Evolutionary conservation across 2,797 vertebrate genomes (phyloP).

Genomic region (Phoxinus dragarum): DNA sequence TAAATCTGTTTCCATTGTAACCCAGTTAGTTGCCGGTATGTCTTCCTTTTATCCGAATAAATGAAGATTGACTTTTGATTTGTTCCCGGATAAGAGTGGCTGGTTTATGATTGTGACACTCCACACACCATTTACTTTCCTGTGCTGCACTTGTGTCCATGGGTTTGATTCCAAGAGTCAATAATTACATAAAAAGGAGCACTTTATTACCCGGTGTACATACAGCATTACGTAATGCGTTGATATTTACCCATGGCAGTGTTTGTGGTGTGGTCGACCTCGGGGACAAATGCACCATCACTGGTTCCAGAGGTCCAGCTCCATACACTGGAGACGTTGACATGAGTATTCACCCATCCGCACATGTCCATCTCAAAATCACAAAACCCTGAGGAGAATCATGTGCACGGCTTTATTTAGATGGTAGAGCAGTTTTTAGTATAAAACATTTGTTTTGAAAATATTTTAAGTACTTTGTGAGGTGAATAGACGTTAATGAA

Average conservation of each 20-base stretch:
- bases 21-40: not conserved
- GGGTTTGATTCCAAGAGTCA: not conserved
- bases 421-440: not conserved
- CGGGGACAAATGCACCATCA: slow-evolving; percentile 42
- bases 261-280: slow-evolving; percentile 72
- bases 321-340: slow-evolving; percentile 66
- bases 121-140: not conserved
- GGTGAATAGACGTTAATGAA: not conserved
- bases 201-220: not conserved
- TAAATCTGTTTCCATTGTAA: not conserved
- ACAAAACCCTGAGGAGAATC: slow-evolving; percentile 75
- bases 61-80: not conserved
- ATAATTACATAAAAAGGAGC: not conserved
- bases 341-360: slow-evolving; percentile 75
- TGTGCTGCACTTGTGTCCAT: not conserved
- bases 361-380: slow-evolving; percentile 83
- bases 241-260: slow-evolving; percentile 71
- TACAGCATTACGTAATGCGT: not conserved
- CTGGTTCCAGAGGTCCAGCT: slow-evolving; percentile 74
- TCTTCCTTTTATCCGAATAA: not conserved
- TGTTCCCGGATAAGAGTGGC: not conserved
- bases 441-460: not conserved
- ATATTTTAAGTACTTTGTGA: not conserved
- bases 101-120: not conserved
- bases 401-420: not conserved